Evolutionary conservation across 2,888 invertebrate genomes (phyloP), one percentile per base, ranked within the genome.

Genomic region (Drosophila nigricruria): DNA sequence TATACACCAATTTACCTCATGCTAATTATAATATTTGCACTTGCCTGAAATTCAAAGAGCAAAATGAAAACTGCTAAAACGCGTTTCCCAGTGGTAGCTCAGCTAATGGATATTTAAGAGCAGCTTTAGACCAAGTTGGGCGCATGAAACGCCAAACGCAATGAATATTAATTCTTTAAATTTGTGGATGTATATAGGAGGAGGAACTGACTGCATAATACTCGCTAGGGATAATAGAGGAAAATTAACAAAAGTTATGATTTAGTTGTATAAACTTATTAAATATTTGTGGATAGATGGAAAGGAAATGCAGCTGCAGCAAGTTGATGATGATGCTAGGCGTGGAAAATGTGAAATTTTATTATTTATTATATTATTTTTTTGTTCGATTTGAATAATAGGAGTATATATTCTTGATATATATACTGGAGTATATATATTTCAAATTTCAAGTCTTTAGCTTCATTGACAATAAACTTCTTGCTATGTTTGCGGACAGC

Each of bases 31-130:
- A 49, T 49, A 49, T 36, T 42, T 27, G 10, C 30, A 30, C n/a
- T 25, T 18, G 0, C 20, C 23, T 43, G n/a, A n/a, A 67, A 64
- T 43, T 20, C 30, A 18, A 30, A 12, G 25, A 38, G 18, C 38
- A 32, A 66, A 71, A 49, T 71, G 50, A 27, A 50, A 54, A 5
- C 10, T 30, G 27, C 32, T 32, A 27, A 57, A 38, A 30, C 30
- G 30, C 36, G 30, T 58, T 40, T 23, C n/a, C 25, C 23, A 12
- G n/a, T 36, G 52, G 14, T 57, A 52, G 32, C 65, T 4, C 47
- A 2, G 14, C 36, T 65, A 32, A 73, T 56, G 57, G 59, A 49
- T 63, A 79, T 74, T 80, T 72, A 85, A 60, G 58, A 49, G 34
- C 25, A 25, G 47, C 12, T 25, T 54, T 27, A n/a, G n/a, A 9